Evolutionary conservation across 2,888 invertebrate species (phyloP), one percentile per base, ranked within the genome.

Genomic region (Cantharis nigra): DNA sequence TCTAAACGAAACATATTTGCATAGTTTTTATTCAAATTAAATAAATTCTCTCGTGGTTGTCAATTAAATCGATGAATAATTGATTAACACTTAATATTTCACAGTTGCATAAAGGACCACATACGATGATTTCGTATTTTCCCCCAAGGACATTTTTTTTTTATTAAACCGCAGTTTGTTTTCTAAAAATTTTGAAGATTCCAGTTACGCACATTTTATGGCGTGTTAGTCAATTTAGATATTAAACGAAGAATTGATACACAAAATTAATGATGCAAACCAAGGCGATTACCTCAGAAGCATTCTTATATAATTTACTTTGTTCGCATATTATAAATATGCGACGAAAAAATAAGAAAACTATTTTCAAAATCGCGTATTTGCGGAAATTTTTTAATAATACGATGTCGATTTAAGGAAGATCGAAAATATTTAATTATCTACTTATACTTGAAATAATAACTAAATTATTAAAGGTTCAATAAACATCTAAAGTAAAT

Each of bases 61-160:
- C 49, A 49, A 49, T 49, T 49, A 49, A 49, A n/a, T 67, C 26
- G n/a, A 67, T 67, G 20, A 67, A 67, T 67, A 23, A 67, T 67
- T 67, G 26, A 67, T 23, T 67, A 67, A 67, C 65, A 67, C 26
- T 26, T 23, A 67, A 67, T 67, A 67, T 67, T 67, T 67, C 65
- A 18, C 65, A 67, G 65, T 67, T 67, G 23, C 65, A 67, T 67
- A 67, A 67, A 64, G 23, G 65, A 67, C 65, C 65, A 67, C 65
- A 67, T 67, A 23, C 13, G 65, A 67, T n/a, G 65, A 67, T 23
- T 67, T 18, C 23, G 23, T 26, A 67, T 18, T n/a, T 67, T 23
- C 9, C 20, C 23, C 11, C 65, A 67, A 67, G 65, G 65, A 49
- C 49, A n/a, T 49, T 49, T 49, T 49, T n/a, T n/a, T 49, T 5